A percentile compares a stretch with the other conserved stretches of the same genome.
phyloP scores from a whole-genome alignment of 2,113 vertebrate genomes.

The Pagrus major region DNA sequence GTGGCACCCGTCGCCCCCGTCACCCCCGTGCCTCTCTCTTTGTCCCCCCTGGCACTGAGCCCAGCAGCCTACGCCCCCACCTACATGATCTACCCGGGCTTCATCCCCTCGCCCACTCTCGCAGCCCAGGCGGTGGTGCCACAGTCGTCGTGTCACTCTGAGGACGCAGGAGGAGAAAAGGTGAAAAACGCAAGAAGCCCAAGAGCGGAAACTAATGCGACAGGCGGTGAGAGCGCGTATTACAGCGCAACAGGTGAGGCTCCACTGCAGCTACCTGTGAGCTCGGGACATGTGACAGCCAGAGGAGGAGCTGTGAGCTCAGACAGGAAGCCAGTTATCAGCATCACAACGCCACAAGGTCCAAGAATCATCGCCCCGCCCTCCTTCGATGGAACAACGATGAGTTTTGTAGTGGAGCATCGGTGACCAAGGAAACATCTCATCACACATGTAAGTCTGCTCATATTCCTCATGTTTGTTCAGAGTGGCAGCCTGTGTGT shows the following conservation, averaged over 20 bases:
- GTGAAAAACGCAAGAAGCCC: slow-evolving; percentile 30
- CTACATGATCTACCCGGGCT: slow-evolving; percentile 93
- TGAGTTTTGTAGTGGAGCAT: slow-evolving; percentile 98
- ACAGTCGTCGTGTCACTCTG: slow-evolving; percentile 73
- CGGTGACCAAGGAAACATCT: slow-evolving; percentile 84
- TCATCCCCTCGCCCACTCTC: slow-evolving; percentile 86
- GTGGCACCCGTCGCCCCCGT: slow-evolving; percentile 75
- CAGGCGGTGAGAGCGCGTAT: slow-evolving; percentile 84
- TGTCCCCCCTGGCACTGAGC: slow-evolving; percentile 78
- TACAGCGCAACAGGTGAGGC: slow-evolving; percentile 86
- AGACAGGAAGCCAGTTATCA: slow-evolving; percentile 90
- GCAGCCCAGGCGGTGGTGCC: slow-evolving; percentile 59
- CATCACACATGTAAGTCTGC: slow-evolving; percentile 66
- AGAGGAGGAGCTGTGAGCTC: slow-evolving; percentile 68
- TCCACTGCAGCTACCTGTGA: slow-evolving; percentile 47
- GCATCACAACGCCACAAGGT: slow-evolving; percentile 92
- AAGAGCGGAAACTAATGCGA: slow-evolving; percentile 35
- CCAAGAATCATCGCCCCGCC: slow-evolving; percentile 94
- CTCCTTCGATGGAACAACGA: slow-evolving; percentile 96
- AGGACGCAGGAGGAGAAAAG: slow-evolving; percentile 58
- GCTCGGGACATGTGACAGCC: slow-evolving; percentile 68
- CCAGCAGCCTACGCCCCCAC: slow-evolving; percentile 80
- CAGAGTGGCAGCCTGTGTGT: not conserved
- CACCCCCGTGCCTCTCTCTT: slow-evolving; percentile 75
- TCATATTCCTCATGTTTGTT: not conserved